These are phyloP conservation scores for Artibeus jamaicensis DNA, from an alignment of 2,797 vertebrate species.

Conservation along the genomic window DNA sequence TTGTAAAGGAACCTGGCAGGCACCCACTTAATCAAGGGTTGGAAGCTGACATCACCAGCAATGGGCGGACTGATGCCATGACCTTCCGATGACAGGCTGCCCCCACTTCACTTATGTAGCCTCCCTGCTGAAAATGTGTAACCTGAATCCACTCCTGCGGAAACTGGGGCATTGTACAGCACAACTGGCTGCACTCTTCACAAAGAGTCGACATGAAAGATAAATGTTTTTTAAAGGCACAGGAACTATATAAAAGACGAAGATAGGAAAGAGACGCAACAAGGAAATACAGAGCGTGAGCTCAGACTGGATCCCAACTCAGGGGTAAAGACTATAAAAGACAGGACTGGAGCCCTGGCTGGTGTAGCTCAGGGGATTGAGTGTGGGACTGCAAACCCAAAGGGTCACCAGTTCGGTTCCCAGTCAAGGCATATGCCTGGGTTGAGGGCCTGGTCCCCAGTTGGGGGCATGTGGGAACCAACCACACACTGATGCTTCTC, in stretches of 20 bases:
- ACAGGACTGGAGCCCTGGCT: background rate
- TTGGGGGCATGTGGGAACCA: no score
- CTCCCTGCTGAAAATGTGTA: background rate
- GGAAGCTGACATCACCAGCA: background rate
- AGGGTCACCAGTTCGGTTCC: no score
- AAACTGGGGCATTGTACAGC: background rate
- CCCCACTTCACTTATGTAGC: background rate
- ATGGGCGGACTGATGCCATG: rapidly evolving
- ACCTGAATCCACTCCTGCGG: background rate
- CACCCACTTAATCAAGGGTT: no score
- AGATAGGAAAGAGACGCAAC: background rate
- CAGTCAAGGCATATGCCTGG: no score
- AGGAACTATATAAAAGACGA: background rate
- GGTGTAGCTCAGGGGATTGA: no score
- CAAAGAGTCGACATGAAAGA: conserved; percentile 30
- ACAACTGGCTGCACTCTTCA: background rate
- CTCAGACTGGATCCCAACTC: background rate
- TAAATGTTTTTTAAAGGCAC: background rate
- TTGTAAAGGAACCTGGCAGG: background rate
- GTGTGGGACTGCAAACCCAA: no score
- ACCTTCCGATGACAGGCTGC: background rate
- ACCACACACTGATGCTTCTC: no score
- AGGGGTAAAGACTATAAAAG: background rate
- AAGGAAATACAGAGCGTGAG: background rate
- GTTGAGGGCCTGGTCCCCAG: no score